Conservation (phyloP, 30 jellyfish, hydroid and myxozoan species). For the Aurelia coerulea region DNA sequence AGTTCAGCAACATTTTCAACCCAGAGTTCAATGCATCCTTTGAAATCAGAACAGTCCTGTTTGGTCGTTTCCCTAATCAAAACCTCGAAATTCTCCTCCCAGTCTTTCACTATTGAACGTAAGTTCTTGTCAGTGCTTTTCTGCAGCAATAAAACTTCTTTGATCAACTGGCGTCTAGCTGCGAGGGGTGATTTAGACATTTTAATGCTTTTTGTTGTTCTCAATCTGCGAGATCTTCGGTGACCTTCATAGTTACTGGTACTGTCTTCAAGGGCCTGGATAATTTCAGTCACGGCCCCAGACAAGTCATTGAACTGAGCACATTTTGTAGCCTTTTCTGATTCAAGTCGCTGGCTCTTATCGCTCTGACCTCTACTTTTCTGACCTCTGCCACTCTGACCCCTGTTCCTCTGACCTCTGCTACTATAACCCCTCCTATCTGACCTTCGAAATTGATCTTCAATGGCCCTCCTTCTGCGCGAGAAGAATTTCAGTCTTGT, state of each 20-base stretch:
- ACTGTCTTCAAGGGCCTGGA: constrained; percentile 2
- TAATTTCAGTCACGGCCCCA: neutral
- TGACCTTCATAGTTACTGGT: neutral
- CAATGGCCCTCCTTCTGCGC: constrained; percentile 41
- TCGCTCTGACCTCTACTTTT: neutral
- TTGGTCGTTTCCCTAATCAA: constrained; percentile 28
- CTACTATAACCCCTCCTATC: neutral
- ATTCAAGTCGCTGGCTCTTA: neutral
- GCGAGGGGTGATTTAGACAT: constrained; percentile 7
- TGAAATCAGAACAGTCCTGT: constrained; percentile 52
- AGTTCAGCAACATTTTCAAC: constrained; percentile 37
- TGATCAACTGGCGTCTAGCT: constrained; percentile 44
- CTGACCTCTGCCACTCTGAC: no score
- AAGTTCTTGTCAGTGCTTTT: neutral
- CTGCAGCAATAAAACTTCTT: constrained; percentile 8
- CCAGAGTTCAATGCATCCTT: constrained; percentile 60
- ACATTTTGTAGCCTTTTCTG: constrained; percentile 28
- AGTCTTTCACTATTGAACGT: constrained; percentile 4
- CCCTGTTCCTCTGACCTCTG: neutral
- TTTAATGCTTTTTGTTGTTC: constrained; percentile 12
- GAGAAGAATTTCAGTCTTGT: constrained; percentile 35
- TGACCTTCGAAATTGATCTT: neutral
- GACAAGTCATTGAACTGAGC: constrained; percentile 11
- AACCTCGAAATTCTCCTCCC: constrained; percentile 36
- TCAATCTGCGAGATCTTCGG: neutral